Percentiles rank a stretch among this genome's conserved stretches.
Conservation (phyloP, 2,113 vertebrate genomes). For the Catharus fuscescens region DNA sequence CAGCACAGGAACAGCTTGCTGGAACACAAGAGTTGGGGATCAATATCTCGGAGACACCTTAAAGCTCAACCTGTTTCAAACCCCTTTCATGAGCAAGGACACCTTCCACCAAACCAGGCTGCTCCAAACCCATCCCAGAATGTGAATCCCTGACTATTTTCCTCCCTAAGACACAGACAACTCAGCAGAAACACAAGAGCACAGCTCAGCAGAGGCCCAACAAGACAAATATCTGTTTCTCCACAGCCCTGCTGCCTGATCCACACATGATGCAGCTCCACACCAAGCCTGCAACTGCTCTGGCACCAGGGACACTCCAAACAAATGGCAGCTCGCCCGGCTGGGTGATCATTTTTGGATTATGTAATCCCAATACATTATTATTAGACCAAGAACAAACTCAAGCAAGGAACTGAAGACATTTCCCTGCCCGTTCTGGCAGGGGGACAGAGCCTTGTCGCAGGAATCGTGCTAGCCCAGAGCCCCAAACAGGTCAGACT, state of each 20-base stretch:
- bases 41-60: neutral
- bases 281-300: neutral
- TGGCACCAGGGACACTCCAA: constrained; percentile 31
- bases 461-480: neutral
- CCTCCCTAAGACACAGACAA: neutral
- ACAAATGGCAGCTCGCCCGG: constrained; percentile 39
- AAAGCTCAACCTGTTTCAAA: neutral
- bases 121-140: neutral
- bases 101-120: neutral
- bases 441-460: neutral
- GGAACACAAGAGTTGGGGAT: neutral
- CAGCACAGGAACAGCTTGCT: neutral
- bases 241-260: neutral
- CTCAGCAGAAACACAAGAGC: neutral
- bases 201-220: neutral
- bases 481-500: neutral
- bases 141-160: rapidly evolving
- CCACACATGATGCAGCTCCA: neutral
- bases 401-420: neutral
- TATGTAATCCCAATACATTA: constrained; percentile 33
- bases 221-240: neutral
- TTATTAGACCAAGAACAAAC: constrained; percentile 41
- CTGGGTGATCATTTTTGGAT: constrained; percentile 28
- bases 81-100: neutral
- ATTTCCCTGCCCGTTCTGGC: neutral